These are phyloP conservation scores for Aplocera efformata DNA, from an alignment of 2,888 invertebrate genomes.

Conservation along the genomic window DNA sequence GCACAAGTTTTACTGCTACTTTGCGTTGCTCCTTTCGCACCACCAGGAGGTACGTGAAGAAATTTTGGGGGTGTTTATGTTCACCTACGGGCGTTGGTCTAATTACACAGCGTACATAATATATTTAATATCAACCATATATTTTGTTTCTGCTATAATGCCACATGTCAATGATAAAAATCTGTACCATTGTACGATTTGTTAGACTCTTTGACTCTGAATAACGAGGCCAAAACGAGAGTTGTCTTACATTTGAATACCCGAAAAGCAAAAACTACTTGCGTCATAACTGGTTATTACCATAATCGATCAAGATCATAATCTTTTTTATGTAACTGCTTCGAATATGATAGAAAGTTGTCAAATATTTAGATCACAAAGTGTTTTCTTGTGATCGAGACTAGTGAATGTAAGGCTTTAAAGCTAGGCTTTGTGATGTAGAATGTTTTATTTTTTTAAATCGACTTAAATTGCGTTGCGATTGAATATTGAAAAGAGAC, in stretches of 20 bases:
- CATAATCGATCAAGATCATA: constrained; percentile 72
- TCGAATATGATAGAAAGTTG: constrained; percentile 57
- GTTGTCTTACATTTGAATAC: constrained; percentile 50
- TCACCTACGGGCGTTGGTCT: too few relatives aligned
- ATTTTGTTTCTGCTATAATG: constrained; percentile 15
- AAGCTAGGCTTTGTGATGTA: constrained; percentile 1
- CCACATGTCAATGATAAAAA: constrained; percentile 46
- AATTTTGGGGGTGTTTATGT: too few relatives aligned
- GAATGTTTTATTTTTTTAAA: neutral
- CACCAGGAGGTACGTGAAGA: too few relatives aligned
- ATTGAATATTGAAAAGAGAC: constrained; percentile 3
- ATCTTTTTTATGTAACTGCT: constrained; percentile 58
- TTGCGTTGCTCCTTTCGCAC: too few relatives aligned
- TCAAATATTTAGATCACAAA: constrained; percentile 44
- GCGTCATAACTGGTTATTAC: constrained; percentile 63
- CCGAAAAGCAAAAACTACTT: constrained; percentile 52
- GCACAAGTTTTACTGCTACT: too few relatives aligned
- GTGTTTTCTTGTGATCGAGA: constrained; percentile 27
- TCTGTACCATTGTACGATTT: constrained; percentile 40
- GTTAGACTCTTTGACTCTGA: constrained; percentile 45
- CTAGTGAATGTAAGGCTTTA: constrained; percentile 15
- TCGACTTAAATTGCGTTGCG: constrained; percentile 1
- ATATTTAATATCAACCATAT: too few relatives aligned
- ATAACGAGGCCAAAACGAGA: constrained; percentile 55
- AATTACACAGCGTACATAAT: too few relatives aligned